These are phyloP conservation scores for Scaptomyza reducta DNA, from an alignment of 2,888 invertebrate genomes.

Conservation along the genomic window DNA sequence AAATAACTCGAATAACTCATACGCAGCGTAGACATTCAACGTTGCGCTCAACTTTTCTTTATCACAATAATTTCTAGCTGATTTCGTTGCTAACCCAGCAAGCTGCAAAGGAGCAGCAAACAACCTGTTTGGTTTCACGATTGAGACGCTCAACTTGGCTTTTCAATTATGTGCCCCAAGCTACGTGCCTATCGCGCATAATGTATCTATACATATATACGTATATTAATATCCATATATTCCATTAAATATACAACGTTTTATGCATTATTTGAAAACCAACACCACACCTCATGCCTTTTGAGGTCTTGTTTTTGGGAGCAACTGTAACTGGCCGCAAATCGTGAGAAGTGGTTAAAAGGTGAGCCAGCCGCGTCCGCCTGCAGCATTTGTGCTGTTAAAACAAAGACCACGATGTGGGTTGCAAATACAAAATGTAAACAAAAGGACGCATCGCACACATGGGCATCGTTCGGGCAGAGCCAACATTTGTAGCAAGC, in stretches of 20 bases:
- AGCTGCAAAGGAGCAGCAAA: slow-evolving; percentile 16
- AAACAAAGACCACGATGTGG: slow-evolving; percentile 65
- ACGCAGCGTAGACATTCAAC: slow-evolving; percentile 45
- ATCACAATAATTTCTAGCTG: slow-evolving; percentile 77
- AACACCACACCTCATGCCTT: slow-evolving; percentile 40
- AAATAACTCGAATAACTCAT: slow-evolving; percentile 76
- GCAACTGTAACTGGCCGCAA: slow-evolving; percentile 49
- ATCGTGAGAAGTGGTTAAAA: slow-evolving; percentile 62
- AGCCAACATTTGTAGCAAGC: slow-evolving; percentile 59
- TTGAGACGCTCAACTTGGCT: slow-evolving; percentile 73
- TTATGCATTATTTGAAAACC: slow-evolving; percentile 14
- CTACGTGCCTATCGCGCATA: slow-evolving; percentile 71
- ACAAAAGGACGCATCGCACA: slow-evolving; percentile 71
- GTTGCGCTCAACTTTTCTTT: slow-evolving; percentile 61
- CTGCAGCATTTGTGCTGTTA: slow-evolving; percentile 43
- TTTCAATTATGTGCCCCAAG: slow-evolving; percentile 73
- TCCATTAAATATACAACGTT: neutral
- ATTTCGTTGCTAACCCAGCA: slow-evolving; percentile 55
- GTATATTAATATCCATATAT: neutral
- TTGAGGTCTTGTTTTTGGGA: slow-evolving; percentile 58
- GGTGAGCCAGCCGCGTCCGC: slow-evolving; percentile 39
- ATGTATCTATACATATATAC: slow-evolving; percentile 37
- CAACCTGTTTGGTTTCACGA: slow-evolving; percentile 57
- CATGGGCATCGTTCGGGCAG: slow-evolving; percentile 62
- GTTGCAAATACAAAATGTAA: slow-evolving; percentile 75